Conservation (phyloP, 2,113 vertebrate genomes). For the Barnardius zonarius region DNA sequence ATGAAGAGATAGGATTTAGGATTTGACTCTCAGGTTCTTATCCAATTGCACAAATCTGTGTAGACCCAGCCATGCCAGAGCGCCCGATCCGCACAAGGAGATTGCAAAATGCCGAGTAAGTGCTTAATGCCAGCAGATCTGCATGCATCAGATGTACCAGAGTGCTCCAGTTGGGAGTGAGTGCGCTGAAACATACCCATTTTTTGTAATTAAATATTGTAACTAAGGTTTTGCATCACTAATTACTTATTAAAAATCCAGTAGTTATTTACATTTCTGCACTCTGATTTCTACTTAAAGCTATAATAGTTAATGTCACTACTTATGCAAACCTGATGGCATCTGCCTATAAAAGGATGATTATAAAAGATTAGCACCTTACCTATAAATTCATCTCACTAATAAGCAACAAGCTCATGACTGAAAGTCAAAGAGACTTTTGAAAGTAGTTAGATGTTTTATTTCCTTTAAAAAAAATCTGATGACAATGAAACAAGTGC, state of each 20-base stretch:
- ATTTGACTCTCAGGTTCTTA: constrained; percentile 43
- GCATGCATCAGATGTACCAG: not conserved
- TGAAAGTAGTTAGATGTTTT: constrained; percentile 38
- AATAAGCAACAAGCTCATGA: constrained; percentile 4
- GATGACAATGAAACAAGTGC: not conserved
- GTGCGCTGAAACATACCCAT: not conserved
- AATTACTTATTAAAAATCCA: constrained; percentile 47
- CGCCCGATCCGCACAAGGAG: not conserved
- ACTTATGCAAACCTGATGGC: constrained; percentile 28
- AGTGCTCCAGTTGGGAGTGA: not conserved
- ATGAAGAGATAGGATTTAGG: constrained; percentile 64
- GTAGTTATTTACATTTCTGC: constrained; percentile 59
- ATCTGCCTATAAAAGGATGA: constrained; percentile 45
- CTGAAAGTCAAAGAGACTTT: constrained; percentile 60
- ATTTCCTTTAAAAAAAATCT: not conserved
- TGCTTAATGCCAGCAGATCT: not conserved
- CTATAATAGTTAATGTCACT: constrained; percentile 12
- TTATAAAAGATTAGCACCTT: constrained; percentile 50
- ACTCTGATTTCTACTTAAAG: constrained; percentile 39
- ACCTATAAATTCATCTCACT: constrained; percentile 50
- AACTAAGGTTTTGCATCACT: constrained; percentile 17
- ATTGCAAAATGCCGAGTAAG: not conserved
- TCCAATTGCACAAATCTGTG: constrained; percentile 42
- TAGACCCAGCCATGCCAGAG: not conserved
- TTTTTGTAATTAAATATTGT: constrained; percentile 45